Conservation (phyloP, 2,888 invertebrate species). For the Metopia argyrocephala region DNA sequence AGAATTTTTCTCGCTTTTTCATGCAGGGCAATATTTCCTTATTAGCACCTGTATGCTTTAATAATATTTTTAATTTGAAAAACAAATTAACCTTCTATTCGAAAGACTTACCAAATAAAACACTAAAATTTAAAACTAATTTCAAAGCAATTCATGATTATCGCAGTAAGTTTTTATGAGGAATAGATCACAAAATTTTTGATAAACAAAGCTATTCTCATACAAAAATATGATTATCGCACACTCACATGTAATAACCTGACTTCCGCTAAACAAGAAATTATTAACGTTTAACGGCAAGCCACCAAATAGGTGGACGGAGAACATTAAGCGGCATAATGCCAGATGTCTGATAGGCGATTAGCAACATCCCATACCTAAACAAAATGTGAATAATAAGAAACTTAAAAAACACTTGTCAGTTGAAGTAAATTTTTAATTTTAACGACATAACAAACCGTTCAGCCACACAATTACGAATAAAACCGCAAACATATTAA, state of each 20-base stretch:
- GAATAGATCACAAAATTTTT: not conserved
- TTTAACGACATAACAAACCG: constrained; percentile 31
- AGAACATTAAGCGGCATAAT: constrained; percentile 29
- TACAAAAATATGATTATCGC: constrained; percentile 44
- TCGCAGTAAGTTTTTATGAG: not conserved
- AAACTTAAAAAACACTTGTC: constrained; percentile 52
- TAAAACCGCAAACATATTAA: constrained; percentile 18
- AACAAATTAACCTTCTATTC: no score
- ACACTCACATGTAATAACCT: constrained; percentile 41
- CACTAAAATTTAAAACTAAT: no score
- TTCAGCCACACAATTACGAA: constrained; percentile 29
- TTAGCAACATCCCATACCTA: constrained; percentile 64
- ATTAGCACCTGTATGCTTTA: no score
- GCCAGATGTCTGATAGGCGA: constrained; percentile 69
- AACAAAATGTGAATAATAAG: constrained; percentile 14
- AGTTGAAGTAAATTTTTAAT: constrained; percentile 35
- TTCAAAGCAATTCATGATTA: not conserved
- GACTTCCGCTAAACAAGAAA: constrained; percentile 72
- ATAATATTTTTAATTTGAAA: no score
- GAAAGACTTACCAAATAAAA: no score
- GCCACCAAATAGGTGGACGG: constrained; percentile 7
- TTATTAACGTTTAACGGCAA: constrained; percentile 24
- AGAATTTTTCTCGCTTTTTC: no score
- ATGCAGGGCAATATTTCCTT: no score
- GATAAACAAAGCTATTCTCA: not conserved